phyloP scores from a whole-genome alignment of 2,113 vertebrate species.

The Anoplopoma fimbria region DNA sequence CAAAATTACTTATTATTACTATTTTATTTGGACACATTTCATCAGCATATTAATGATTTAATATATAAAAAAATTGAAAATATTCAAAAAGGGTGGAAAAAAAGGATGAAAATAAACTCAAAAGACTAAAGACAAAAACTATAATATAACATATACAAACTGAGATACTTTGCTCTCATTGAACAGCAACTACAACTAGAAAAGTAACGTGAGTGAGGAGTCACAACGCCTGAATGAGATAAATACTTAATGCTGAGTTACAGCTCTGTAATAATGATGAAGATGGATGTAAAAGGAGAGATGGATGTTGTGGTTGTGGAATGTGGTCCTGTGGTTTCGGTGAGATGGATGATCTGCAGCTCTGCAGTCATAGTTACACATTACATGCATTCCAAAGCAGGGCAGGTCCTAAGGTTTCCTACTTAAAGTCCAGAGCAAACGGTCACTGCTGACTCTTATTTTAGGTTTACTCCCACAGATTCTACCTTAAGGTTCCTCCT shows the following conservation, averaged over 20 bases:
- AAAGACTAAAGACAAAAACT: background rate
- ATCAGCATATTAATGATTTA: no score
- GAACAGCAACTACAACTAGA: background rate
- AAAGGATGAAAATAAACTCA: background rate
- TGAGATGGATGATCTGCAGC: slow-evolving; percentile 20
- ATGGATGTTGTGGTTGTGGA: slow-evolving; percentile 5
- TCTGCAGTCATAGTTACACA: slow-evolving; percentile 27
- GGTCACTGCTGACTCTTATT: slow-evolving; percentile 4
- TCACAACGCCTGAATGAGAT: background rate
- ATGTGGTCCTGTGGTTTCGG: slow-evolving; percentile 27
- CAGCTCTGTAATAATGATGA: background rate
- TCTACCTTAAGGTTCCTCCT: background rate
- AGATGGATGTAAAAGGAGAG: background rate
- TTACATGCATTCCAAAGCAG: slow-evolving; percentile 30
- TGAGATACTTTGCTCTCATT: background rate
- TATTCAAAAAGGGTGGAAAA: no score
- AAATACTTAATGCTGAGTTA: background rate
- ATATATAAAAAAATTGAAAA: background rate
- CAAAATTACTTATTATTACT: background rate
- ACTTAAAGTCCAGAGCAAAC: background rate
- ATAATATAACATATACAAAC: background rate
- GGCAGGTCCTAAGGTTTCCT: slow-evolving; percentile 1
- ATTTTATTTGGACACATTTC: background rate
- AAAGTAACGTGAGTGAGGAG: background rate
- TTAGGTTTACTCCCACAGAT: background rate